Percentiles rank a stretch among this genome's conserved stretches.
phyloP scores from a whole-genome alignment of 2,888 invertebrate species.

The Netelia fuscicornis region DNA sequence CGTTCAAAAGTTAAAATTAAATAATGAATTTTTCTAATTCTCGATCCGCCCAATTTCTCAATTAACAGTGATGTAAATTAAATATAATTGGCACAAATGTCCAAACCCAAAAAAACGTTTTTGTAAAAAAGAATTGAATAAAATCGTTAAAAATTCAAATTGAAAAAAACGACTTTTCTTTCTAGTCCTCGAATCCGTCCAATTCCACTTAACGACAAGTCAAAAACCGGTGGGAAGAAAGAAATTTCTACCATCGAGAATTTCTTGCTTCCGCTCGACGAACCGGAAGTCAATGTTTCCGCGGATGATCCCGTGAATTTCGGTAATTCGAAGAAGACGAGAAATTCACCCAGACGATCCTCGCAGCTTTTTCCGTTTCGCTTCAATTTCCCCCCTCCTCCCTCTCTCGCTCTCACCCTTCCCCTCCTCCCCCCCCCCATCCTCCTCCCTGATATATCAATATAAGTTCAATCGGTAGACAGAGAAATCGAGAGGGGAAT shows the following conservation, averaged over 20 bases:
- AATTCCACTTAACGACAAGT: background rate
- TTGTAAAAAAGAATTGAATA: too few relatives aligned
- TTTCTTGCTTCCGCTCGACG: slow-evolving; percentile 25
- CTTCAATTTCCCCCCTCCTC: background rate
- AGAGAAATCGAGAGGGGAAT: slow-evolving; percentile 13
- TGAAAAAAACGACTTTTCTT: background rate
- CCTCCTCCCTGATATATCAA: slow-evolving; percentile 13
- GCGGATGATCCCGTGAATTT: slow-evolving; percentile 42
- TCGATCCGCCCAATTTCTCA: too few relatives aligned
- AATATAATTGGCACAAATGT: background rate
- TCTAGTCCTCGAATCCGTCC: background rate
- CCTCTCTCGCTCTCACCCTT: background rate
- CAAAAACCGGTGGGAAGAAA: background rate
- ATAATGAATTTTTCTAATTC: too few relatives aligned
- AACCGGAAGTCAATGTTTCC: slow-evolving; percentile 48
- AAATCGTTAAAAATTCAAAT: too few relatives aligned
- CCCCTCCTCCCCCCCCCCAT: background rate
- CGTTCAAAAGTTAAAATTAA: too few relatives aligned
- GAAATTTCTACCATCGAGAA: background rate
- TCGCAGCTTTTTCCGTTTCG: slow-evolving; percentile 25
- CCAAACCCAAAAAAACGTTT: too few relatives aligned
- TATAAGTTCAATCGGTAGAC: slow-evolving; percentile 36
- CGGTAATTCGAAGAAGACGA: slow-evolving; percentile 39
- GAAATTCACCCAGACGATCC: slow-evolving; percentile 34
- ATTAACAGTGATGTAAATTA: too few relatives aligned